A percentile compares a stretch with the other conserved stretches of the same genome.
Conservation (phyloP, 2,888 invertebrate species). For the Amiota mariae region DNA sequence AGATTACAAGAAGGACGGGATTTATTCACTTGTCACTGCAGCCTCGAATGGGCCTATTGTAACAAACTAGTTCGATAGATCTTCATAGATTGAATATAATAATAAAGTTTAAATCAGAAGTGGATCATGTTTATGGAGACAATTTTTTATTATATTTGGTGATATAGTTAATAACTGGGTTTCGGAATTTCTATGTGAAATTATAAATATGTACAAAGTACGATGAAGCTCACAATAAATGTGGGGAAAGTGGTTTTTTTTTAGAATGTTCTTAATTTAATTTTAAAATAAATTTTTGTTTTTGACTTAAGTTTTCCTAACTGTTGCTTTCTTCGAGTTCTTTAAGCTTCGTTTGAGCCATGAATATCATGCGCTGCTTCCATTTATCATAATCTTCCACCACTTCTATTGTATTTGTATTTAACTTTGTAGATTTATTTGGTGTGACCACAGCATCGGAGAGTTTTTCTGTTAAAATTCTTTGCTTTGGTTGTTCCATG, state of each 20-base stretch:
- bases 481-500: conserved; percentile 43
- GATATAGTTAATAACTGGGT: too few relatives aligned
- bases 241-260: too few relatives aligned
- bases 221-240: not conserved
- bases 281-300: not conserved
- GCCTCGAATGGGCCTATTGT: too few relatives aligned
- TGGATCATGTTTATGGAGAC: too few relatives aligned
- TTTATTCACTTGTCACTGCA: too few relatives aligned
- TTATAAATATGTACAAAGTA: not conserved
- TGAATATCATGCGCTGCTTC: conserved; percentile 76
- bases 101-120: too few relatives aligned
- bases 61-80: too few relatives aligned
- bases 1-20: too few relatives aligned
- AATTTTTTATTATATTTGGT: too few relatives aligned
- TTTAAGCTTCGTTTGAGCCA: conserved; percentile 71
- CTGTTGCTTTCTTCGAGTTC: conserved; percentile 16
- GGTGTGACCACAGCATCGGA: not conserved
- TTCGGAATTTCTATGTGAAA: not conserved
- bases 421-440: conserved; percentile 26
- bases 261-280: conserved; percentile 27
- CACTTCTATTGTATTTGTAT: conserved; percentile 44
- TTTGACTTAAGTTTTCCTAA: not conserved
- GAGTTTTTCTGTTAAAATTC: not conserved
- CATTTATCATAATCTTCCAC: conserved; percentile 78
- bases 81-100: too few relatives aligned